Evolutionary conservation across 1,140 invertebrate genomes (phyloP), one percentile per base, ranked within the genome.

Genomic region (Tigriopus japonicus): DNA sequence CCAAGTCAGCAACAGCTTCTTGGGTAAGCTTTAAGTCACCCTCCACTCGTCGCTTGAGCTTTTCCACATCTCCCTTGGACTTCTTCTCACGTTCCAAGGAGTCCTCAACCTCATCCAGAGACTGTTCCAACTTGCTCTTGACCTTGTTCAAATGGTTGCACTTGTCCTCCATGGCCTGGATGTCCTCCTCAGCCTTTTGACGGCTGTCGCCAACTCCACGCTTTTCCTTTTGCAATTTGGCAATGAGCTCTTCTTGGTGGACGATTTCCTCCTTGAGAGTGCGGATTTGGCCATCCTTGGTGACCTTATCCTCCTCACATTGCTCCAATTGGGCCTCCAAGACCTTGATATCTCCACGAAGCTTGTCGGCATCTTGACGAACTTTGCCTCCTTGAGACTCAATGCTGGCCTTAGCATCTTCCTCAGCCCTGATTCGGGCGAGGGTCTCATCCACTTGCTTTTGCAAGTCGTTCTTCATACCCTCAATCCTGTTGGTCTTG

Each of bases 41-140:
- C 73, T 98, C 95, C 67, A 99, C 80, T 74, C 98, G 93, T 69
- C 94, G 86, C 68, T 93, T 86, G 51, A 98, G 81, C 74, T 98
- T 98, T 79, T 89, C 85, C 63, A 99, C 81, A 76, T 98, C 95
- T 68, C 90, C 88, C 75, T 98, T 95, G 66, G 94, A 86, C 77
- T 98, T 97, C 81, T 98, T 98, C 83, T 98, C 98, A 67, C 98
- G 82, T 74, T 99, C 95, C 73, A 97, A 65, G 49, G 87, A 91
- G 71, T 97, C 94, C 75, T 98, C 92, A 65, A 97, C 78, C 76
- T 97, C 93, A 71, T 97, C 93, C 60, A 98, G 81, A 67, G 92
- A 96, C 71, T 94, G 88, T 76, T 98, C 95, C 67, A 98, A 78
- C 77, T 98, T 98, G 55, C 69, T 64, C 67, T 78, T 78, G 6